Conservation (phyloP, 2,888 invertebrate species). For the Muscina levida region DNA sequence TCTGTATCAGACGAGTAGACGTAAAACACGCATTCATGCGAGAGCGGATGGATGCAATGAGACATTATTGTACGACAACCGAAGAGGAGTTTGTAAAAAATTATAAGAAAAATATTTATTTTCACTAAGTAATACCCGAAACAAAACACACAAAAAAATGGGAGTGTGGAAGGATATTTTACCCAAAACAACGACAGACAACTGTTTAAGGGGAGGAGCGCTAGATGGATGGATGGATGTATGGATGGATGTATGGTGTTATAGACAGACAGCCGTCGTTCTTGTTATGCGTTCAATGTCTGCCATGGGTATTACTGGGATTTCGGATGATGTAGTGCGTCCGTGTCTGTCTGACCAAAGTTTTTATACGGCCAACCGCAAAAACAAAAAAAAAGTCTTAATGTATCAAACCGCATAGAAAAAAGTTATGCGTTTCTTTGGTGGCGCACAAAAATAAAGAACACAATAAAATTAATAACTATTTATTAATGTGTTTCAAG, state of each 20-base stretch:
- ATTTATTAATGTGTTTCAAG: slow-evolving; percentile 43
- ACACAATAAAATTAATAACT: slow-evolving; percentile 38
- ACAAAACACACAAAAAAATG: background rate
- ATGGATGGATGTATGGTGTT: too few relatives aligned
- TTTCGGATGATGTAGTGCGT: too few relatives aligned
- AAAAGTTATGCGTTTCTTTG: slow-evolving; percentile 26
- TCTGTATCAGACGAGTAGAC: background rate
- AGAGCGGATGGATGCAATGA: slow-evolving; percentile 13
- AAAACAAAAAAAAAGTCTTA: slow-evolving; percentile 21
- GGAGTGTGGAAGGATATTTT: too few relatives aligned
- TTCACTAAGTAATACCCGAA: slow-evolving; percentile 25
- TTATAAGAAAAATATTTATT: slow-evolving; percentile 18
- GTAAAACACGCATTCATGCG: background rate
- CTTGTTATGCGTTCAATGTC: background rate
- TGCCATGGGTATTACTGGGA: too few relatives aligned
- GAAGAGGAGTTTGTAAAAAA: background rate
- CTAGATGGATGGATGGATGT: too few relatives aligned
- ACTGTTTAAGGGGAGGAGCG: background rate
- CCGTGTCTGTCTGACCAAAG: background rate
- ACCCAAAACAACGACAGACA: background rate
- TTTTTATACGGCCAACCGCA: background rate
- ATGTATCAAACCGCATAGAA: slow-evolving; percentile 36
- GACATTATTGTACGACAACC: slow-evolving; percentile 25
- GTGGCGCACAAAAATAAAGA: too few relatives aligned
- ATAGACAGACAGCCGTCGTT: background rate